These are phyloP conservation scores for Daubentonia madagascariensis DNA, from an alignment of 2,113 vertebrate genomes.

Conservation along the genomic window DNA sequence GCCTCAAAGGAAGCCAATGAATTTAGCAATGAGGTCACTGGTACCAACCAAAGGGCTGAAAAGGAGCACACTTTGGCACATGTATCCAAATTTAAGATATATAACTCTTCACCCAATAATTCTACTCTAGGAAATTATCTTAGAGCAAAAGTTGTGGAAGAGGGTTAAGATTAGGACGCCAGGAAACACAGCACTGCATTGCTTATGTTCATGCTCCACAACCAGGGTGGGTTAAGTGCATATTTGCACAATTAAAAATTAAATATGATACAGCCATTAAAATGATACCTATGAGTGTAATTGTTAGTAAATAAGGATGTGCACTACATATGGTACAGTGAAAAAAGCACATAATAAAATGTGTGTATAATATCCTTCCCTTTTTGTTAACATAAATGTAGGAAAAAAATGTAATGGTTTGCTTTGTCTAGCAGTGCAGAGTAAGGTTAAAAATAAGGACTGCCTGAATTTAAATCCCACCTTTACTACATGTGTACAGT, in stretches of 20 bases:
- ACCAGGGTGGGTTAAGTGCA: fast-evolving
- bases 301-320: background rate
- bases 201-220: background rate
- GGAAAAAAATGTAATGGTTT: fast-evolving
- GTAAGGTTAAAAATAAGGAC: background rate
- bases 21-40: background rate
- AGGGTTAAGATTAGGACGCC: fast-evolving
- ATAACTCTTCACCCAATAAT: background rate
- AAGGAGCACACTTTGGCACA: background rate
- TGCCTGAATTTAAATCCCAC: background rate
- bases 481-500: fast-evolving
- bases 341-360: background rate
- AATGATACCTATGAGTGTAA: too few species aligned
- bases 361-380: fast-evolving
- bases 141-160: background rate
- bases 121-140: background rate
- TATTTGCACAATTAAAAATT: background rate
- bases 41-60: background rate
- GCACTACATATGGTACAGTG: background rate
- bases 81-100: background rate
- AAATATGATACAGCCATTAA: fast-evolving
- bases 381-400: background rate
- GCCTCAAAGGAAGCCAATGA: background rate
- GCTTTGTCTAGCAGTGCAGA: background rate
- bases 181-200: background rate